Evolutionary conservation across 2,113 vertebrate genomes (phyloP).

Genomic region (Piprites chloris): DNA sequence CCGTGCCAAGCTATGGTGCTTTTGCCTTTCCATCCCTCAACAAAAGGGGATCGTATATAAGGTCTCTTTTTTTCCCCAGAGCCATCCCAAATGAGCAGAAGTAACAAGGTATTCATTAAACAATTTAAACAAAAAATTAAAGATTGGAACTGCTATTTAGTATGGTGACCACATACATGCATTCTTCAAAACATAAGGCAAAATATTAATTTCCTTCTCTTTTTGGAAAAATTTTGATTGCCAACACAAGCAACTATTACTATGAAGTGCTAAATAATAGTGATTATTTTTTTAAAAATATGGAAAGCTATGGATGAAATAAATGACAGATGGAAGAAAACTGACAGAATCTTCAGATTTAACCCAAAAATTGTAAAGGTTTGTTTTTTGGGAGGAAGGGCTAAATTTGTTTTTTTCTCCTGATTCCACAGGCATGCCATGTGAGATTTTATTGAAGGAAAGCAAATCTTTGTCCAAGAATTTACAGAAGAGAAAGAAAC

Average conservation of each 20-base stretch:
- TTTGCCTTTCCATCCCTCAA: constrained; percentile 15
- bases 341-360: not conserved
- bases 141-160: not conserved
- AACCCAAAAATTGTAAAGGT: not conserved
- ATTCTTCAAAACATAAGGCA: constrained; percentile 54
- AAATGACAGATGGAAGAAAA: constrained; percentile 22
- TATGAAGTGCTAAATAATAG: constrained; percentile 53
- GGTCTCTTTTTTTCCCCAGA: constrained; percentile 18
- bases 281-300: constrained; percentile 51
- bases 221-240: constrained; percentile 50
- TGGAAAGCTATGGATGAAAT: constrained; percentile 6
- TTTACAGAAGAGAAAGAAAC: not conserved
- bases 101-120: constrained; percentile 49
- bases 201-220: constrained; percentile 62
- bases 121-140: not conserved
- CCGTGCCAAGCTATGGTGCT: not conserved
- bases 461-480: not conserved
- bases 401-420: not conserved
- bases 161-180: constrained; percentile 52
- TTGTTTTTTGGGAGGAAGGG: not conserved
- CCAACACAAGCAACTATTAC: constrained; percentile 48
- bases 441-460: not conserved
- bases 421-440: not conserved
- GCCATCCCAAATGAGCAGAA: constrained; percentile 33
- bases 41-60: constrained; percentile 1